phyloP scores from a whole-genome alignment of 2,888 invertebrate genomes.

The Lasioglossum lativentre region DNA sequence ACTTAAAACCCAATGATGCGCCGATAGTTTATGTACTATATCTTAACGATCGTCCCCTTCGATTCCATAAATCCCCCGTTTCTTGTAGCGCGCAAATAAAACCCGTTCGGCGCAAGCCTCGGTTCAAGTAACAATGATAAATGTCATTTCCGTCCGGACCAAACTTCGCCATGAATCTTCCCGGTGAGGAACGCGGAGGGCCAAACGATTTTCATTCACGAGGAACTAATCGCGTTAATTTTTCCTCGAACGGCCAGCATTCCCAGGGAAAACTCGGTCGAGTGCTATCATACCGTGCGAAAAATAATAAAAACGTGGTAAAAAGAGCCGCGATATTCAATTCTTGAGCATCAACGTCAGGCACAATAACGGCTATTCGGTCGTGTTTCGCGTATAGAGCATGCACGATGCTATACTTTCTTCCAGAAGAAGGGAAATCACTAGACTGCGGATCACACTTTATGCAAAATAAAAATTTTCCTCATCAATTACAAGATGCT shows the following conservation, averaged over 20 bases:
- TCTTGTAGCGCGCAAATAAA: neutral
- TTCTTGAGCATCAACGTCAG: slow-evolving; percentile 64
- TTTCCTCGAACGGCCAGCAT: neutral
- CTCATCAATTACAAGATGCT: too few relatives aligned
- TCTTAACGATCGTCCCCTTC: neutral
- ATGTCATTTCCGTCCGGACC: slow-evolving; percentile 5
- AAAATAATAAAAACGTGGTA: too few relatives aligned
- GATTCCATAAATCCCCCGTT: slow-evolving; percentile 4
- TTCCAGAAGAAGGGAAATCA: slow-evolving; percentile 9
- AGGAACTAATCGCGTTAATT: slow-evolving; percentile 36
- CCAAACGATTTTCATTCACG: neutral
- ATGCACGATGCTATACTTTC: slow-evolving; percentile 24
- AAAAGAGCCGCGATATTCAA: slow-evolving; percentile 47
- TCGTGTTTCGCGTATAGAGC: slow-evolving; percentile 56
- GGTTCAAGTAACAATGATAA: neutral
- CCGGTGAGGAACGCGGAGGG: neutral
- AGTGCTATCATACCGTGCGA: neutral
- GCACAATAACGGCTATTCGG: slow-evolving; percentile 56
- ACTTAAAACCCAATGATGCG: slow-evolving; percentile 2
- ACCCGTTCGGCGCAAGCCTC: slow-evolving; percentile 2
- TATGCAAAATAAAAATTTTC: too few relatives aligned
- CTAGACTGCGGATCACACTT: too few relatives aligned
- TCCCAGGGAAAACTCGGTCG: slow-evolving; percentile 10
- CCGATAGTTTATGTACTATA: neutral
- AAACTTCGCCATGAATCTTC: slow-evolving; percentile 8